Evolutionary conservation across 2,113 vertebrate species (phyloP).

Genomic region (Urocynchramus pylzowi): DNA sequence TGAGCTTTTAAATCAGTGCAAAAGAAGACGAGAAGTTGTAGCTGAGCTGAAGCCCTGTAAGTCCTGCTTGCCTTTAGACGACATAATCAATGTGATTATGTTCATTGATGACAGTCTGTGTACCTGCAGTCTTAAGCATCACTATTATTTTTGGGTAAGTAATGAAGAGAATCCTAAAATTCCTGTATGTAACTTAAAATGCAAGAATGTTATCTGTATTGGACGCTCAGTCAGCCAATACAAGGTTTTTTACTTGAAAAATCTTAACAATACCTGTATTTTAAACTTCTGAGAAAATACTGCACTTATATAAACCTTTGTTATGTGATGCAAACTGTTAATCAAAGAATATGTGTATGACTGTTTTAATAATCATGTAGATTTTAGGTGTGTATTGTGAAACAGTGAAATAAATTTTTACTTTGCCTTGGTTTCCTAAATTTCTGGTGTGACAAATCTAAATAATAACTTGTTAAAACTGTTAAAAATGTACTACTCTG

Average conservation of each 20-base stretch:
- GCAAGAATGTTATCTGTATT: slow-evolving; percentile 34
- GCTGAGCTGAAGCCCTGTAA: slow-evolving; percentile 56
- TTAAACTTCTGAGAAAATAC: slow-evolving; percentile 72
- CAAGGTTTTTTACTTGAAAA: slow-evolving; percentile 44
- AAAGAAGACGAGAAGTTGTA: slow-evolving; percentile 37
- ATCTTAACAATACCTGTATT: slow-evolving; percentile 47
- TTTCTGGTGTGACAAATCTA: neutral
- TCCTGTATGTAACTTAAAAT: slow-evolving; percentile 46
- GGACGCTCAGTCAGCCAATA: slow-evolving; percentile 17
- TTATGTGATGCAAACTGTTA: slow-evolving; percentile 63
- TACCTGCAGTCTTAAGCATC: slow-evolving; percentile 33
- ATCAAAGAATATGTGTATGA: slow-evolving; percentile 70
- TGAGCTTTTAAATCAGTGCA: slow-evolving; percentile 74
- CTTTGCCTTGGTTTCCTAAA: slow-evolving; percentile 8
- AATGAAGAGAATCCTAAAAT: slow-evolving; percentile 69
- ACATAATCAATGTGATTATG: slow-evolving; percentile 67
- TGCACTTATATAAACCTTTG: slow-evolving; percentile 56
- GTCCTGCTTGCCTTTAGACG: slow-evolving; percentile 47
- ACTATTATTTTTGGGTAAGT: slow-evolving; percentile 31
- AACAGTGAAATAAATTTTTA: slow-evolving; percentile 59
- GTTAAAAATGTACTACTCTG: neutral
- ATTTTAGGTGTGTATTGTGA: slow-evolving; percentile 58
- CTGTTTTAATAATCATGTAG: slow-evolving; percentile 70
- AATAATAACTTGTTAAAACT: neutral
- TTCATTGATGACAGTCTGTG: slow-evolving; percentile 37